A percentile compares a stretch with the other conserved stretches of the same genome.
Evolutionary conservation across 1,140 invertebrate genomes (phyloP).

Genomic region (Macrosteles quadrilineatus): DNA sequence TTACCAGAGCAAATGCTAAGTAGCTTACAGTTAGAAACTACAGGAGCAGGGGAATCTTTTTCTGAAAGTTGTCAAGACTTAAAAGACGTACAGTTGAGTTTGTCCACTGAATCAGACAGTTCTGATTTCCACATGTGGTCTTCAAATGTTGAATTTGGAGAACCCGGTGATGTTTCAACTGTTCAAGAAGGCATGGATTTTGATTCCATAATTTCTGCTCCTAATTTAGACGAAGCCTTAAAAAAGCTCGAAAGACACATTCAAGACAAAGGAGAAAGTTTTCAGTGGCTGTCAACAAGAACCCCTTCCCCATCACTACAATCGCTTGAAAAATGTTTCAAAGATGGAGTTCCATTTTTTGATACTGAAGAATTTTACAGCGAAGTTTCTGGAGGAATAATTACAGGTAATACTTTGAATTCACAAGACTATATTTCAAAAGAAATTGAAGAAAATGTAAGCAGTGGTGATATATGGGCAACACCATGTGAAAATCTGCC

Average conservation of each 20-base stretch:
- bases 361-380: conserved; percentile 2
- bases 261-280: conserved; percentile 25
- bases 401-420: neutral
- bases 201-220: conserved; percentile 31
- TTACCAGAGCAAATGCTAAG: neutral
- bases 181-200: conserved; percentile 26
- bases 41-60: neutral
- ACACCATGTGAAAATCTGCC: neutral
- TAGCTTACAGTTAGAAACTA: neutral
- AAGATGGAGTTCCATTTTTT: conserved; percentile 7
- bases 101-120: neutral
- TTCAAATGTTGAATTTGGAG: conserved; percentile 20
- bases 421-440: no score
- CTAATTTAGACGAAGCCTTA: conserved; percentile 29
- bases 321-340: conserved; percentile 15
- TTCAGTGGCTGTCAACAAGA: conserved; percentile 13
- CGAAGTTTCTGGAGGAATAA: conserved; percentile 4
- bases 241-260: conserved; percentile 31
- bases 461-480: neutral
- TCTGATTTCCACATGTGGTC: conserved; percentile 28
- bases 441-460: no score
- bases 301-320: conserved; percentile 8
- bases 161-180: neutral
- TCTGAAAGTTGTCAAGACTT: neutral
- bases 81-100: neutral